Base-by-base conservation (phyloP, 30 jellyfish, hydroid and myxozoan species). In the Hydractinia symbiolongicarpus region DNA sequence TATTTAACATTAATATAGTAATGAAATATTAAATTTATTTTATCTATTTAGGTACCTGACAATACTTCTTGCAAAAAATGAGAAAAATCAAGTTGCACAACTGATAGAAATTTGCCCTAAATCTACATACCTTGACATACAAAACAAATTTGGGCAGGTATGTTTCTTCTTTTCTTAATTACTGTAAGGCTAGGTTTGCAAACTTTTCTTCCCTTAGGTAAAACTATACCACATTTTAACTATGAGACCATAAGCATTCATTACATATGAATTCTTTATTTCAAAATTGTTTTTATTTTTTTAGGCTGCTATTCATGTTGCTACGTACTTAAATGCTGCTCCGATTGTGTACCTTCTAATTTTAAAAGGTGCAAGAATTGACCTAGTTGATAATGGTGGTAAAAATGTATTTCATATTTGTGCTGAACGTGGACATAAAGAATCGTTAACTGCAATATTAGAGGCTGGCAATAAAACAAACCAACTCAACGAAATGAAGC, bases 351-450 rank as follows among this genome's bases (percentile, higher is more conserved):
- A 20, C 17, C 16, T 7, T n/a, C 80, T 71, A 7, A 50, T 71
- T 7, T n/a, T 20, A 20, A 30, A 71, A 20, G 80, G 61, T 1
- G 80, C 54, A 53, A 71, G 51, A 30, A 20, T 71, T 8, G 80
- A 71, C n/a, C 4, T 71, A 20, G 61, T 20, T 6, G 80, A 71
- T 71, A 20, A 14, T 20, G 66, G n/a, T 71, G 80, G 80, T 19
- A 20, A 71, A 50, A 71, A 71, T 53, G 0, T 71, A 71, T 71
- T 71, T 71, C 80, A 71, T 20, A 71, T 71, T 50, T 71, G 80
- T 20, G 80, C 80, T 5, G 66, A 71, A 71, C 80, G 80, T 71
- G 80, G 80, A n/a, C 80, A 71, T 71, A 71, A 19, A 19, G 80
- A 71, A 7, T 4, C 80, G 7, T 71, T 71, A 60, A n/a, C 9